Conservation (phyloP, 1,140 invertebrate genomes). For the Cydia amplana region DNA sequence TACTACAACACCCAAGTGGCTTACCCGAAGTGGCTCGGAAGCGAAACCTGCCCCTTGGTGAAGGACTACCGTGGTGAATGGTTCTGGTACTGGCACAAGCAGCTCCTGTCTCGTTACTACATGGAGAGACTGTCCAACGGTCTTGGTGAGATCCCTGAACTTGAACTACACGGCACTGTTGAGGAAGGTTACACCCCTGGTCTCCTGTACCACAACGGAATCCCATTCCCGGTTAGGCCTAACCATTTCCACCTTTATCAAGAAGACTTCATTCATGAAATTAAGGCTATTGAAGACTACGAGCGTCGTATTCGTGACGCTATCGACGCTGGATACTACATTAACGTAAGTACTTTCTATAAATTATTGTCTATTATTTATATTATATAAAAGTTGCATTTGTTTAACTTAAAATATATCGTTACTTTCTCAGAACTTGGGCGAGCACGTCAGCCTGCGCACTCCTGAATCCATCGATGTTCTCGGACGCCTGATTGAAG, state of each 20-base stretch:
- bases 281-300: slow-evolving; percentile 79
- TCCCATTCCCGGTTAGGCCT: slow-evolving; percentile 82
- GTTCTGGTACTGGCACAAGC: slow-evolving; percentile 82
- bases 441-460: slow-evolving; percentile 77
- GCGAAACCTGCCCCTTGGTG: slow-evolving; percentile 72
- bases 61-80: slow-evolving; percentile 82
- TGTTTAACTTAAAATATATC: not conserved
- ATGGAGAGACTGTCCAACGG: slow-evolving; percentile 84
- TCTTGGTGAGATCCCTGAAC: slow-evolving; percentile 80
- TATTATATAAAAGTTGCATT: no score
- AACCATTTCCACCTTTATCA: slow-evolving; percentile 65
- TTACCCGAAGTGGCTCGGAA: slow-evolving; percentile 82
- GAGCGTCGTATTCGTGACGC: slow-evolving; percentile 82
- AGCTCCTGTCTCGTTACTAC: slow-evolving; percentile 83
- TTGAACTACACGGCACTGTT: slow-evolving; percentile 80
- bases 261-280: slow-evolving; percentile 54
- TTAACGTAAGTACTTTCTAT: slow-evolving; percentile 62
- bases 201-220: slow-evolving; percentile 83
- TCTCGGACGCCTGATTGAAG: slow-evolving; percentile 85
- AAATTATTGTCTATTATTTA: no score
- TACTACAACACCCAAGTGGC: slow-evolving; percentile 84
- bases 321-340: slow-evolving; percentile 82
- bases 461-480: slow-evolving; percentile 80
- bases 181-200: slow-evolving; percentile 84
- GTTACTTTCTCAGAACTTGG: slow-evolving; percentile 57